Conservation (phyloP, 2,797 vertebrate species). For the Rhinogobio ventralis region DNA sequence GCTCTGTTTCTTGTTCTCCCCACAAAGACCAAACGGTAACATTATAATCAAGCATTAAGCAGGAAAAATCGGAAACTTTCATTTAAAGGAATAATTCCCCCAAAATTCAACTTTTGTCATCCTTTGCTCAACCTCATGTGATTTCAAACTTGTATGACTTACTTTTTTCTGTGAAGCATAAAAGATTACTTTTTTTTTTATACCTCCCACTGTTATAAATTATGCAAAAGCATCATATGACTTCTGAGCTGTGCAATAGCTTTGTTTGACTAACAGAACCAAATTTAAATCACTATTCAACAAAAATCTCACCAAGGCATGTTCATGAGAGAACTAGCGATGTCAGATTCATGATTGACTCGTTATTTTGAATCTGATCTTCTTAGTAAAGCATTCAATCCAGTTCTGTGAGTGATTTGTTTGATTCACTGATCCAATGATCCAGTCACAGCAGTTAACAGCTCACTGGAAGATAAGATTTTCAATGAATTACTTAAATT, state of each 20-base stretch:
- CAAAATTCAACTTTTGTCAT: not conserved
- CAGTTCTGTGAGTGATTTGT: not conserved
- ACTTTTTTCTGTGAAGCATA: not conserved
- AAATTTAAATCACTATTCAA: not conserved
- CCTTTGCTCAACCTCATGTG: not conserved
- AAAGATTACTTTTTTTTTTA: not conserved
- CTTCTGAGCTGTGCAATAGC: no score
- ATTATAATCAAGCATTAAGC: not conserved
- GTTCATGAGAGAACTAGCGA: not conserved
- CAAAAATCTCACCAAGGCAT: no score
- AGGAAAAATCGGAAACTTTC: not conserved
- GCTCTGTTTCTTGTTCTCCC: slow-evolving; percentile 31
- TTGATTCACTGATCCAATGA: not conserved
- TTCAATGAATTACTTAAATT: not conserved
- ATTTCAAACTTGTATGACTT: not conserved
- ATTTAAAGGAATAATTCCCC: not conserved
- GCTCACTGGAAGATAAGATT: not conserved
- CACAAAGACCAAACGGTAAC: slow-evolving; percentile 3
- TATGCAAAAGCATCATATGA: not conserved
- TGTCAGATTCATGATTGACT: not conserved
- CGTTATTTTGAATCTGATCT: not conserved
- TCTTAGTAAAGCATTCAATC: not conserved
- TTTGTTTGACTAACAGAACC: not conserved
- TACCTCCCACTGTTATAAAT: not conserved
- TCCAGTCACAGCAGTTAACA: not conserved